These are phyloP conservation scores for Zele albiditarsus DNA, from an alignment of 2,888 invertebrate species.

Conservation along the genomic window DNA sequence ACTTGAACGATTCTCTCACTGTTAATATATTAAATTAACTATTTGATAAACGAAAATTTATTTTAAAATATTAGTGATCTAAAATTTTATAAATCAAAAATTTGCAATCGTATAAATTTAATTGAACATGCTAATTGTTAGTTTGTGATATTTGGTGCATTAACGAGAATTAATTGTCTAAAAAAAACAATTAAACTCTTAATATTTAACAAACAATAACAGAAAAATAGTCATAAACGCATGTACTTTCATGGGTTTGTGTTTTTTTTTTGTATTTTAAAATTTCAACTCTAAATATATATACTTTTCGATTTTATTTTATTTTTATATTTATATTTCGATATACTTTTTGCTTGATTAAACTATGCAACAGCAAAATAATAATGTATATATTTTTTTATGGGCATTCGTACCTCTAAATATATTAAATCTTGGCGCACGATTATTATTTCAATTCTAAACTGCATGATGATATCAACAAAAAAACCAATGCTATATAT, in stretches of 20 bases:
- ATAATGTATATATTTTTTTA: conserved; percentile 52
- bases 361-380: conserved; percentile 62
- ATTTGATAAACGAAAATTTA: conserved; percentile 10
- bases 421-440: not conserved
- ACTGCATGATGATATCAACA: not conserved
- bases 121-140: not conserved
- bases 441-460: not conserved
- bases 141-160: conserved; percentile 1
- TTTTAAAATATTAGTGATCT: conserved; percentile 37
- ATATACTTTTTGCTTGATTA: conserved; percentile 54
- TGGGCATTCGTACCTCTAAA: conserved; percentile 13
- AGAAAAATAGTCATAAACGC: conserved; percentile 60
- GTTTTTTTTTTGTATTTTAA: conserved; percentile 62
- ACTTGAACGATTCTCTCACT: conserved; percentile 10
- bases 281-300: conserved; percentile 67
- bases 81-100: not conserved
- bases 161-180: not conserved
- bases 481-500: conserved; percentile 4
- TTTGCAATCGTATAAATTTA: not conserved
- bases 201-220: conserved; percentile 13
- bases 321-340: conserved; percentile 55
- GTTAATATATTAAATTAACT: not conserved
- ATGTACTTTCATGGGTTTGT: conserved; percentile 73
- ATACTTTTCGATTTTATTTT: conserved; percentile 50
- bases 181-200: not conserved